These are phyloP conservation scores for Gymnodraco acuticeps DNA, from an alignment of 2,797 vertebrate species.

Conservation along the genomic window DNA sequence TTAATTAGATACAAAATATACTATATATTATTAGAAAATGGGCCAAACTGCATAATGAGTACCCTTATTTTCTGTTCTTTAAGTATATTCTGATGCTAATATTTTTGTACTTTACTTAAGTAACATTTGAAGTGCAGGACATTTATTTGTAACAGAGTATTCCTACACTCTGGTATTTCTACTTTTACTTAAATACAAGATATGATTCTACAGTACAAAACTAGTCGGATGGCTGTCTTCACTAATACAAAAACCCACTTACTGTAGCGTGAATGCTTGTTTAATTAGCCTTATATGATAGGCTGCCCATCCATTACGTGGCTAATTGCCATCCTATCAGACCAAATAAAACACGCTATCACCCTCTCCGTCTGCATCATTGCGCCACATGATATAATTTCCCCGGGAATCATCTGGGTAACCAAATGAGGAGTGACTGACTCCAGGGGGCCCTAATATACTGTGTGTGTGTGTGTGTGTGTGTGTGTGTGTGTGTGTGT, in stretches of 20 bases:
- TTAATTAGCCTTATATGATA: constrained; percentile 84
- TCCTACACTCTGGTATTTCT: too few species aligned
- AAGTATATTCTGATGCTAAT: not conserved
- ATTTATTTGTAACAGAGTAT: too few species aligned
- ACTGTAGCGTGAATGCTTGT: constrained; percentile 73
- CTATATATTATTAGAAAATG: too few species aligned
- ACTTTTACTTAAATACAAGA: too few species aligned
- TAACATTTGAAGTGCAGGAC: too few species aligned
- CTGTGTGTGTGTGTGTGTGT: not conserved
- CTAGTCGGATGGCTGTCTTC: constrained; percentile 49
- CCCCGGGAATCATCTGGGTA: constrained; percentile 75
- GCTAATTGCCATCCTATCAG: constrained; percentile 84
- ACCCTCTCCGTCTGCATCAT: constrained; percentile 75
- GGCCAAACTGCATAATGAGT: too few species aligned
- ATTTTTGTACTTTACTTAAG: too few species aligned
- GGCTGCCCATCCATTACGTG: constrained; percentile 82
- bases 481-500: constrained; percentile 16
- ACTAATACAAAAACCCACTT: constrained; percentile 63
- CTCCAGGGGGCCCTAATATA: not conserved
- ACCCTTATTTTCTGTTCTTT: constrained; percentile 5
- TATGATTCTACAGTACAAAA: constrained; percentile 15
- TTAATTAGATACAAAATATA: too few species aligned
- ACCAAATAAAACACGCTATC: constrained; percentile 80
- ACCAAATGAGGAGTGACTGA: constrained; percentile 53
- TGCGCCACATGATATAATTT: constrained; percentile 77